Evolutionary conservation across 2,888 invertebrate species (phyloP), one percentile per base, ranked within the genome.

Genomic region (Villa cingulata): DNA sequence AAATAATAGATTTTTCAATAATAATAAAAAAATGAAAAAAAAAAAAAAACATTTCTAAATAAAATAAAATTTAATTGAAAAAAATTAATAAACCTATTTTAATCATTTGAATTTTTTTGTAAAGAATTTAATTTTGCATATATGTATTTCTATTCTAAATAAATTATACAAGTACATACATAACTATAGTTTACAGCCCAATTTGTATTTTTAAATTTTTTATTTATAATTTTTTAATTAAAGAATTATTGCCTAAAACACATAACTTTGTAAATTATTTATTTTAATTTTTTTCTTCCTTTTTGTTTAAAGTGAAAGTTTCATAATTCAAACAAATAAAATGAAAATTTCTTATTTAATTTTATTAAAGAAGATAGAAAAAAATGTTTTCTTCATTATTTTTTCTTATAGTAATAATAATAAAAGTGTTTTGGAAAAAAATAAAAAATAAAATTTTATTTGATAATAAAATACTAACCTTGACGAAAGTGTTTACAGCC

Each of bases 401-500:
- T 34, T 34, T 10, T 34, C 12, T 34, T 34, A 3, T 29, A 9
- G 29, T 29, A 29, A 9, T 29, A n/a, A n/a, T n/a, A n/a, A n/a
- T n/a, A n/a, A n/a, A n/a, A n/a, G n/a, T n/a, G n/a, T 29, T 9
- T 12, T 9, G 10, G 17, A 32, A 34, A 23, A 32, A 15, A 19
- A 20, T 43, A 46, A 23, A 23, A 23, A 23, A 23, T 23, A 23
- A 23, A 23, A 7, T 23, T 23, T 29, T 29, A 29, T 29, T 37
- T 46, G 46, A n/a, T n/a, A 36, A 36, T 14, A 36, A n/a, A 36
- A 48, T 50, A 60, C 72, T 65, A 75, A 92, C 94, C 86, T 96
- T 97, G 55, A 98, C 98, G 73, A 98, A 98, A 9, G 98, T 98
- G 72, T 98, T 98, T 49, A 98, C 98, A 14, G 98, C 98, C 96